Conservation (phyloP, 2,797 vertebrate species). For the Eulemur rubriventer region DNA sequence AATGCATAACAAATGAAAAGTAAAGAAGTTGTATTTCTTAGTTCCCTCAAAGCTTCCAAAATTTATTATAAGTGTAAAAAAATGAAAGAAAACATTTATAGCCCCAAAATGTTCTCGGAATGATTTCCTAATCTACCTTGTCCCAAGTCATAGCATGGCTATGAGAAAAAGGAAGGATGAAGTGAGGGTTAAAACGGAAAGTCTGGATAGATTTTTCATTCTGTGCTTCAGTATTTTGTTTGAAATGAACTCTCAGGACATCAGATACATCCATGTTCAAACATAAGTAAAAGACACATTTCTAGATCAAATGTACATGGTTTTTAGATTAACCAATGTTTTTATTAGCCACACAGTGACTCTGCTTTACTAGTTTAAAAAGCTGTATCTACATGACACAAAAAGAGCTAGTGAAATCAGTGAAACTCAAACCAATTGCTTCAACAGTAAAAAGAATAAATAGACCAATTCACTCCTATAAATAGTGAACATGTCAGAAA, state of each 20-base stretch:
- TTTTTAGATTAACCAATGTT: conserved; percentile 54
- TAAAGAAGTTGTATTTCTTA: not conserved
- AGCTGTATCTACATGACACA: not conserved
- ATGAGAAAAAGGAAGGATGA: not conserved
- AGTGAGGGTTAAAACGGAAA: conserved; percentile 15
- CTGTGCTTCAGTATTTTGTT: conserved; percentile 30
- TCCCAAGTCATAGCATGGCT: not conserved
- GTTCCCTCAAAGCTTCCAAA: not conserved
- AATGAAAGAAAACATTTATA: not conserved
- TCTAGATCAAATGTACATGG: conserved; percentile 37
- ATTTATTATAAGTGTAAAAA: not conserved
- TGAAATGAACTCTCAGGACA: conserved; percentile 30
- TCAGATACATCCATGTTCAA: not conserved
- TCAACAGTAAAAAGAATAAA: not conserved
- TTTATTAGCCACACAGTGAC: conserved; percentile 8
- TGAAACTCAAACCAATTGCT: conserved; percentile 17
- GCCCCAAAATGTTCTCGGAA: not conserved
- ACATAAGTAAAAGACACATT: conserved; percentile 12
- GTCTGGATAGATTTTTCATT: not conserved
- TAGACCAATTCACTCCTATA: not conserved
- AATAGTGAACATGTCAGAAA: conserved; percentile 39
- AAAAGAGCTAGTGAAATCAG: conserved; percentile 38
- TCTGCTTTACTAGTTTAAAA: conserved; percentile 15
- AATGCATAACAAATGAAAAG: not conserved
- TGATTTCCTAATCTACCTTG: not conserved